Evolutionary conservation across 1,140 invertebrate genomes (phyloP), one percentile per base, ranked within the genome.

Genomic region (Drusus annulatus): DNA sequence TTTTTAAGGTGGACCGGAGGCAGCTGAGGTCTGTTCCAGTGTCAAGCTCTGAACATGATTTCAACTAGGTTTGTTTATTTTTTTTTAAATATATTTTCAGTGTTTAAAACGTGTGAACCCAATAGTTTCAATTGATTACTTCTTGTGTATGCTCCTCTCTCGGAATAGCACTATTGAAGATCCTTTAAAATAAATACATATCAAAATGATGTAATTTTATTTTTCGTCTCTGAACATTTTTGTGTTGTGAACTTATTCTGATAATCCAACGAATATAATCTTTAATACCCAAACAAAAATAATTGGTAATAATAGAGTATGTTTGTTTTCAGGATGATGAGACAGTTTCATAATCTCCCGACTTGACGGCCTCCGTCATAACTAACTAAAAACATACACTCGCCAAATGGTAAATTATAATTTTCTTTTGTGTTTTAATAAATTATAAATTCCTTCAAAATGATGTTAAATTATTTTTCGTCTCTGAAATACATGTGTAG

Each of bases 401-500:
- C 1, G 52, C 3, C 52, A 4, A 56, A 19, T n/a, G 16, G 52
- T 56, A 17, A 21, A 56, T 56, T 7, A 56, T 56, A 17, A 21
- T 21, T 16, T 23, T 28, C 3, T 16, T 23, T 28, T 1, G 5
- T 28, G 5, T 0, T 63, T 23, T 23, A 23, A 45, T 13, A 13
- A 13, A 45, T 45, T 45, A 13, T 13, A 45, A 13, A 13, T 13
- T 45, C 13, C 21, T 63, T 62, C 65, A 17, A 17, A 75, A 75
- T 75, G 73, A 75, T 75, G 51, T 13, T 58, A 23, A 10, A 77
- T 69, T 78, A 78, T 78, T 78, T 78, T 78, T 78, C 76, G 50
- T 69, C 62, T 78, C 76, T 78, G 76, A 78, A 78, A 54, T 0
- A 7, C 36, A 54, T 45, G 50, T 78, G 45, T 50, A 54, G 56